Base-by-base conservation (phyloP, 1,140 invertebrate genomes). In the Hormaphis cornu region DNA sequence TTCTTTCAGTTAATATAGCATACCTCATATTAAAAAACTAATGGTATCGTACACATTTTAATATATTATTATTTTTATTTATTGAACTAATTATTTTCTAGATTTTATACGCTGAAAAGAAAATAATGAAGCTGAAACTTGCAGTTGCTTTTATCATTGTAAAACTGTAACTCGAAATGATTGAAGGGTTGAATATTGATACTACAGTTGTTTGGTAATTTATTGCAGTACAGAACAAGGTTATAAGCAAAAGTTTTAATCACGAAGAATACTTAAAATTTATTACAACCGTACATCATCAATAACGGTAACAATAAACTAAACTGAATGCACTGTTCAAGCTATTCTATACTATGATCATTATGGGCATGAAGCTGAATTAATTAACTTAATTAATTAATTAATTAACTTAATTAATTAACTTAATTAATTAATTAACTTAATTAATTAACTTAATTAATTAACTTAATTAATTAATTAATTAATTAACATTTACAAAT, bases 401-500 rank as follows among this genome's bases (percentile, higher is more conserved):
- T n/a, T n/a, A n/a, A n/a, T n/a, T n/a, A n/a, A n/a, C n/a, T n/a
- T n/a, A n/a, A n/a, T n/a, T n/a, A n/a, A n/a, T n/a, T n/a, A n/a
- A n/a, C n/a, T n/a, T n/a, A n/a, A n/a, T n/a, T n/a, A n/a, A n/a
- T n/a, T n/a, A n/a, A n/a, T n/a, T n/a, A n/a, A n/a, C n/a, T n/a
- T n/a, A n/a, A n/a, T n/a, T n/a, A n/a, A n/a, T n/a, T n/a, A n/a
- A n/a, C n/a, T n/a, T n/a, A n/a, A n/a, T n/a, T n/a, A n/a, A n/a
- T n/a, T n/a, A n/a, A n/a, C n/a, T n/a, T n/a, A n/a, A n/a, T n/a
- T n/a, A n/a, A n/a, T n/a, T n/a, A n/a, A n/a, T n/a, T n/a, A n/a
- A n/a, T n/a, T n/a, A n/a, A n/a, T n/a, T n/a, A n/a, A 18, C 58
- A 63, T 46, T 46, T 46, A 63, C 24, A 30, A 63, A 63, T 63